Conservation (phyloP, 2,113 vertebrate species). For the Sphaerodactylus townsendi region DNA sequence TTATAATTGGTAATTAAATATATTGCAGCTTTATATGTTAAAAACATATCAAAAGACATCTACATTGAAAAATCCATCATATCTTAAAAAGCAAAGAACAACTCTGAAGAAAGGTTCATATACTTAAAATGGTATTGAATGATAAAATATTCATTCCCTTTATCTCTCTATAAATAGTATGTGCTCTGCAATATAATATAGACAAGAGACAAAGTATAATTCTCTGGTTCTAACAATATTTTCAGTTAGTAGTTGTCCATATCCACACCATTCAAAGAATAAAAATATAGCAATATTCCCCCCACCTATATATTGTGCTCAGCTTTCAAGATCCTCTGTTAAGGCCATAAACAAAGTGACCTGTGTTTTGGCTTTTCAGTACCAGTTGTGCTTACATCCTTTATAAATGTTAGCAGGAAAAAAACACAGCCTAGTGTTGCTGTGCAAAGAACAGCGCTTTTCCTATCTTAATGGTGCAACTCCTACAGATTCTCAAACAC, state of each 20-base stretch:
- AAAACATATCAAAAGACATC: constrained; percentile 74
- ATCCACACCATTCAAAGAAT: constrained; percentile 65
- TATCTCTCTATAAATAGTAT: constrained; percentile 49
- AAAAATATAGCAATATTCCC: constrained; percentile 56
- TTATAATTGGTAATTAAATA: constrained; percentile 75
- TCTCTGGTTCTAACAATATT: constrained; percentile 52
- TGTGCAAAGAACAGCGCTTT: constrained; percentile 59
- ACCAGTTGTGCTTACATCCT: constrained; percentile 50
- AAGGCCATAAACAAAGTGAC: constrained; percentile 22
- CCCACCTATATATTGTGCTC: constrained; percentile 45
- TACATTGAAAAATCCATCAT: constrained; percentile 66
- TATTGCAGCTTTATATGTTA: constrained; percentile 76
- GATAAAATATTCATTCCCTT: constrained; percentile 63
- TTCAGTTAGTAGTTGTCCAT: constrained; percentile 60
- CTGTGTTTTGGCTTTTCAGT: constrained; percentile 36
- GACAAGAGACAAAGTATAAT: constrained; percentile 60
- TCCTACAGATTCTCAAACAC: constrained; percentile 74
- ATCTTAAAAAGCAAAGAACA: constrained; percentile 70
- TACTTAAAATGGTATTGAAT: constrained; percentile 71
- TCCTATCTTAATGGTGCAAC: constrained; percentile 63
- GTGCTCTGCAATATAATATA: constrained; percentile 60
- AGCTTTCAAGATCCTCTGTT: constrained; percentile 39
- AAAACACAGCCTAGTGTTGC: constrained; percentile 35
- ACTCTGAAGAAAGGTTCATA: constrained; percentile 59
- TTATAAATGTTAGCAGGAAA: constrained; percentile 34